Percentiles rank a stretch among this genome's conserved stretches.
phyloP scores from a whole-genome alignment of 2,113 vertebrate genomes.

The Tragelaphus buxtoni region DNA sequence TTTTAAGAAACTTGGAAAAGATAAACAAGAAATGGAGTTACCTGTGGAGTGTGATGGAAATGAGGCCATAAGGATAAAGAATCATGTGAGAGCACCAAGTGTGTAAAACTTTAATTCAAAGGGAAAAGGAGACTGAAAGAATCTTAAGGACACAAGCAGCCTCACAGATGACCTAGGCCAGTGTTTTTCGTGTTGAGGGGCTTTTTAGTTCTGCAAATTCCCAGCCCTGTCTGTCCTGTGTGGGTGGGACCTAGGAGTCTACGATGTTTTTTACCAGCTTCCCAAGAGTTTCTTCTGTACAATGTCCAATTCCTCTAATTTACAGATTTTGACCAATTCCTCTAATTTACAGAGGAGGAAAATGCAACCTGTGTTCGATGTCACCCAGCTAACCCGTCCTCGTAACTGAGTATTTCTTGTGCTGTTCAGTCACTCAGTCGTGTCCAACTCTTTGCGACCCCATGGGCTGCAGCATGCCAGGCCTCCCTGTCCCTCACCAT shows the following conservation, averaged over 20 bases:
- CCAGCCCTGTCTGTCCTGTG: background rate
- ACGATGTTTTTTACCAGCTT: background rate
- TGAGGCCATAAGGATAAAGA: background rate
- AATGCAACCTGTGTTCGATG: background rate
- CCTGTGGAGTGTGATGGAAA: background rate
- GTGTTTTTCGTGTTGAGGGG: rapidly evolving
- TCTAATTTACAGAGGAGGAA: background rate
- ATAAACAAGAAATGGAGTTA: background rate
- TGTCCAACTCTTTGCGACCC: background rate
- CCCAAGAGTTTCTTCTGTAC: background rate
- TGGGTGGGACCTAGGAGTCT: background rate
- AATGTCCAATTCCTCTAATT: background rate
- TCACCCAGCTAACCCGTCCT: background rate
- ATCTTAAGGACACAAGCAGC: background rate
- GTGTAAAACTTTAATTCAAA: background rate
- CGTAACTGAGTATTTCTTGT: background rate
- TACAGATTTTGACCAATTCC: background rate
- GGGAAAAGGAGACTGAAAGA: background rate
- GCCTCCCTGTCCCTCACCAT: background rate
- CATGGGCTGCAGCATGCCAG: background rate
- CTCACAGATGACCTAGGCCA: background rate
- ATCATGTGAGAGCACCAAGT: background rate
- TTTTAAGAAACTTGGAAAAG: background rate
- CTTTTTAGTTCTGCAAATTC: background rate
- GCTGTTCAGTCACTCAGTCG: background rate